Evolutionary conservation across 2,113 vertebrate genomes (phyloP).

Genomic region (Microcebus lehilahytsara): DNA sequence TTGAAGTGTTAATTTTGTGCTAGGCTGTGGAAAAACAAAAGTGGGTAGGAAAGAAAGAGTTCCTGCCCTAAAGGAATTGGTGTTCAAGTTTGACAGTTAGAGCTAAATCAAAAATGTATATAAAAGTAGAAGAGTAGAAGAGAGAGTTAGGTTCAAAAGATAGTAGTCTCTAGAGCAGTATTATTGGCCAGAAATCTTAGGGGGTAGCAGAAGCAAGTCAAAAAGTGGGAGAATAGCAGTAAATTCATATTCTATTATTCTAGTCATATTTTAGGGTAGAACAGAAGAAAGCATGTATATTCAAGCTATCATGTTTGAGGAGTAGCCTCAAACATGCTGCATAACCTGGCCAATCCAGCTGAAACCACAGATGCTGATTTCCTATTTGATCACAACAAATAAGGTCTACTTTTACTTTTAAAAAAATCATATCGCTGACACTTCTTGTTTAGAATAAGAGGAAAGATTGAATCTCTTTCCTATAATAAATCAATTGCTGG

Average conservation of each 20-base stretch:
- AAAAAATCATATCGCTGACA: background rate
- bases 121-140: background rate
- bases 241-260: too few species aligned
- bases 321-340: too few species aligned
- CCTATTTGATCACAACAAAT: too few species aligned
- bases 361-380: too few species aligned
- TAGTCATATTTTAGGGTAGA: too few species aligned
- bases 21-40: background rate
- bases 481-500: constrained; percentile 22
- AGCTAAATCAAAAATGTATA: background rate
- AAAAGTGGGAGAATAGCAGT: background rate
- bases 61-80: background rate
- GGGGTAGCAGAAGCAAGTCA: background rate
- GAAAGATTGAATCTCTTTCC: constrained; percentile 8
- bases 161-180: background rate
- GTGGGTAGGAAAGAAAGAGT: background rate
- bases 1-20: background rate
- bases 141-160: background rate
- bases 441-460: constrained; percentile 18
- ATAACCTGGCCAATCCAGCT: too few species aligned
- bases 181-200: background rate
- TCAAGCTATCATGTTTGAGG: too few species aligned
- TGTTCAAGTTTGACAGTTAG: background rate
- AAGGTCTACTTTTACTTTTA: too few species aligned
- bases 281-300: too few species aligned